Conservation (phyloP, 2,888 invertebrate species). For the Pardosa pseudoannulata region DNA sequence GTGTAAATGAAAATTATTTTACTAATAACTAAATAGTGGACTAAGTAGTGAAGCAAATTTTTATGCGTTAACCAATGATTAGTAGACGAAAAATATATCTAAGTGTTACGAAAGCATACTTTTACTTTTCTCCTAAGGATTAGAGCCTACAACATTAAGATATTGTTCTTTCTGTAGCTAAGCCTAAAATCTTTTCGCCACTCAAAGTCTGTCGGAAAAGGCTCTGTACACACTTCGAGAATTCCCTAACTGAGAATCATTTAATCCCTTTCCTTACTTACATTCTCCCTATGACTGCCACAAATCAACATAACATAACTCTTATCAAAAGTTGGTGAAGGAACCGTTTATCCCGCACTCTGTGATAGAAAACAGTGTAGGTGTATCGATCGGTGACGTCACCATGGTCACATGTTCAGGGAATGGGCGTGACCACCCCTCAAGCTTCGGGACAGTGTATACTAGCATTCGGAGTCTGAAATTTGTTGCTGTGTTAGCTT, state of each 20-base stretch:
- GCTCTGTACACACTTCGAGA: too few relatives aligned
- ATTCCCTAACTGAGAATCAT: background rate
- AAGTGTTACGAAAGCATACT: too few relatives aligned
- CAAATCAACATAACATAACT: conserved; percentile 3
- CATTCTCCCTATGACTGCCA: background rate
- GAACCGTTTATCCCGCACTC: background rate
- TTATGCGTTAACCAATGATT: too few relatives aligned
- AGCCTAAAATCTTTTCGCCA: too few relatives aligned
- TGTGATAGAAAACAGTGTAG: conserved; percentile 6
- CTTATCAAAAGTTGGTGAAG: background rate
- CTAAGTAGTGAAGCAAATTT: too few relatives aligned
- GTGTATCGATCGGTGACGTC: conserved; percentile 13
- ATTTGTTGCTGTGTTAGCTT: conserved; percentile 12
- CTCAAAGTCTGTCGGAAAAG: too few relatives aligned
- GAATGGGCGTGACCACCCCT: conserved; percentile 10
- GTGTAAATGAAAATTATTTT: too few relatives aligned
- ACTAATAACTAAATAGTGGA: too few relatives aligned
- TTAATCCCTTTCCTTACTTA: background rate
- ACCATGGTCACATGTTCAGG: background rate
- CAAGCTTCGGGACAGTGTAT: background rate
- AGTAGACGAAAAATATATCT: too few relatives aligned
- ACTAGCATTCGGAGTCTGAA: background rate
- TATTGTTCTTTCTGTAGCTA: too few relatives aligned
- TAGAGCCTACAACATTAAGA: too few relatives aligned
- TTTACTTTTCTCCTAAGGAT: too few relatives aligned